phyloP scores from a whole-genome alignment of 2,888 invertebrate genomes.

The Lagria hirta region DNA sequence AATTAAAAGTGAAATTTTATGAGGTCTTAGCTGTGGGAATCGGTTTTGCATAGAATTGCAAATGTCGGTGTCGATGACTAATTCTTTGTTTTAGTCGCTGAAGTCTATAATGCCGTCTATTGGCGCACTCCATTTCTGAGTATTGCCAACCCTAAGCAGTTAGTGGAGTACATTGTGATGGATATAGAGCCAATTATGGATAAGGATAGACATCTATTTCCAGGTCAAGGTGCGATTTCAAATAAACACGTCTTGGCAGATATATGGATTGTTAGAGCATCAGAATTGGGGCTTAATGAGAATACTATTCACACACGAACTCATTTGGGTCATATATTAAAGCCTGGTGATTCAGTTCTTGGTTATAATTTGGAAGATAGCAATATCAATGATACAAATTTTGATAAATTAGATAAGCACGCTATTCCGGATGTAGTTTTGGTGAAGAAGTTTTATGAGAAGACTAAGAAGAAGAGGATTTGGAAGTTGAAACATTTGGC shows the following conservation, averaged over 20 bases:
- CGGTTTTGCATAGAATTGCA: no score
- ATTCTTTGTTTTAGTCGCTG: conserved; percentile 72
- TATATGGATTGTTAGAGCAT: conserved; percentile 88
- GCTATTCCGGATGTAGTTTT: conserved; percentile 86
- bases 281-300: conserved; percentile 80
- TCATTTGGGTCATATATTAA: conserved; percentile 91
- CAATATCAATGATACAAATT: conserved; percentile 87
- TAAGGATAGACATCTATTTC: conserved; percentile 75
- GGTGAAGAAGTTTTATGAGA: conserved; percentile 90
- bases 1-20: no score
- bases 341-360: conserved; percentile 88
- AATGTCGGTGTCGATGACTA: no score
- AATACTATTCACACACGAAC: conserved; percentile 84
- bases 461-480: conserved; percentile 67
- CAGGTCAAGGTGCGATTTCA: conserved; percentile 87
- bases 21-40: no score
- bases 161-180: conserved; percentile 92
- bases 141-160: conserved; percentile 87
- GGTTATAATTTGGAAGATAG: conserved; percentile 89
- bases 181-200: conserved; percentile 81
- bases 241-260: conserved; percentile 87
- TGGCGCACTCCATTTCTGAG: conserved; percentile 86
- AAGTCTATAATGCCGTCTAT: conserved; percentile 75
- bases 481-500: conserved; percentile 93
- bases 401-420: conserved; percentile 75